Percentiles rank a stretch among this genome's conserved stretches.
Evolutionary conservation across 2,113 vertebrate species (phyloP).

Genomic region (Chaetura pelagica): DNA sequence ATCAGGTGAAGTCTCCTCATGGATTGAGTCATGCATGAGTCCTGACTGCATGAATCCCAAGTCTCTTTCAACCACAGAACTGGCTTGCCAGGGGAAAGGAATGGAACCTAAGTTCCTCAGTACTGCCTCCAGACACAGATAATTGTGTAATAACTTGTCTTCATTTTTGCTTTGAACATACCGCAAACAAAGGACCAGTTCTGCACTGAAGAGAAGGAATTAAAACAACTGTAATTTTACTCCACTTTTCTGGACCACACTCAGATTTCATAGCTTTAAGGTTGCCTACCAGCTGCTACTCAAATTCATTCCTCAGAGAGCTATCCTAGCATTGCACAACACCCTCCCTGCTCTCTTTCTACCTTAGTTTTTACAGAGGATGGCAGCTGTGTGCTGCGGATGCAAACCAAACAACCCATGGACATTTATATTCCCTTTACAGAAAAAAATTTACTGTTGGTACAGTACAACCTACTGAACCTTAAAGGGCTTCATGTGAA

Average conservation of each 20-base stretch:
- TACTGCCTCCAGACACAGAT: neutral
- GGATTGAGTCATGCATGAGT: neutral
- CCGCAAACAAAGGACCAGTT: neutral
- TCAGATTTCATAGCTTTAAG: conserved; percentile 6
- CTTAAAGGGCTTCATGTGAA: neutral
- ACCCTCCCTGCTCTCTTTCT: neutral
- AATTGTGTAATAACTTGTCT: neutral
- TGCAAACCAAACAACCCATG: neutral
- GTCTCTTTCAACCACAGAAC: neutral
- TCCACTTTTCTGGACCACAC: neutral
- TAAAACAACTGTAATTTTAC: conserved; percentile 14
- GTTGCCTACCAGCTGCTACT: neutral
- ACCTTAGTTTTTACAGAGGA: neutral
- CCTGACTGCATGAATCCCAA: neutral
- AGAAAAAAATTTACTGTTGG: neutral
- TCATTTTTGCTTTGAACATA: conserved; percentile 17
- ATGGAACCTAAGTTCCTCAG: neutral
- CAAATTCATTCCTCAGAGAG: neutral
- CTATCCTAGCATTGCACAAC: neutral
- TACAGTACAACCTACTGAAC: neutral
- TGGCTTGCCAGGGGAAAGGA: neutral
- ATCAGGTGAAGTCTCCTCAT: neutral
- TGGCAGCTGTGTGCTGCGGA: neutral
- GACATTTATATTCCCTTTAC: neutral
- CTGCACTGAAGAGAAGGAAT: neutral